Percentiles rank a stretch among this genome's conserved stretches.
Evolutionary conservation across 2,888 invertebrate species (phyloP).

Genomic region (Volucella inanis): DNA sequence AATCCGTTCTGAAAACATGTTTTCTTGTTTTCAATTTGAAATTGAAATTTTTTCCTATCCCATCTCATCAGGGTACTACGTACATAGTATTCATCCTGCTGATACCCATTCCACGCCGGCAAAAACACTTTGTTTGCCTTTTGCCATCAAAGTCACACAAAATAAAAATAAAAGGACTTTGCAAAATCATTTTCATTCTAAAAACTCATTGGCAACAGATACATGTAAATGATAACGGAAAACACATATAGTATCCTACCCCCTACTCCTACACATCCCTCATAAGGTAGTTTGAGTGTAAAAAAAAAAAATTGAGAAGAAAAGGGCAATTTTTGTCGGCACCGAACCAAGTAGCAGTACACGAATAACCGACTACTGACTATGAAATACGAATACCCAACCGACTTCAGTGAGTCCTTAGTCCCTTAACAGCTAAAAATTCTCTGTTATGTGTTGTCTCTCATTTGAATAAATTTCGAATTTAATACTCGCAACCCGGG

Average conservation of each 20-base stretch:
- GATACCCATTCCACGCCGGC: background rate
- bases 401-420: constrained; percentile 2
- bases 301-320: background rate
- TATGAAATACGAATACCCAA: background rate
- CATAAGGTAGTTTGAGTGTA: too few relatives aligned
- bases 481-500: constrained; percentile 47
- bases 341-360: too few relatives aligned
- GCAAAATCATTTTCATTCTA: constrained; percentile 48
- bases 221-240: constrained; percentile 58
- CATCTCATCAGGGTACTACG: constrained; percentile 34
- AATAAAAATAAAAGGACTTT: constrained; percentile 7
- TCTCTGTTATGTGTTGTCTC: constrained; percentile 48
- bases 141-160: constrained; percentile 14
- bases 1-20: constrained; percentile 47
- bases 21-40: constrained; percentile 55
- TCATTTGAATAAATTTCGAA: constrained; percentile 66
- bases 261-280: too few relatives aligned
- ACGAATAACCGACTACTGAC: too few relatives aligned
- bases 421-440: constrained; percentile 33
- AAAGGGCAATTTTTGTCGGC: background rate
- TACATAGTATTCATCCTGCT: background rate
- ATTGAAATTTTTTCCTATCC: constrained; percentile 36
- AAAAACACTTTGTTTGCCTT: constrained; percentile 10
- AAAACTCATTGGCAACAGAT: constrained; percentile 56
- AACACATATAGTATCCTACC: constrained; percentile 7